Evolutionary conservation across 2,888 invertebrate genomes (phyloP).

Genomic region (Baccha elongata): DNA sequence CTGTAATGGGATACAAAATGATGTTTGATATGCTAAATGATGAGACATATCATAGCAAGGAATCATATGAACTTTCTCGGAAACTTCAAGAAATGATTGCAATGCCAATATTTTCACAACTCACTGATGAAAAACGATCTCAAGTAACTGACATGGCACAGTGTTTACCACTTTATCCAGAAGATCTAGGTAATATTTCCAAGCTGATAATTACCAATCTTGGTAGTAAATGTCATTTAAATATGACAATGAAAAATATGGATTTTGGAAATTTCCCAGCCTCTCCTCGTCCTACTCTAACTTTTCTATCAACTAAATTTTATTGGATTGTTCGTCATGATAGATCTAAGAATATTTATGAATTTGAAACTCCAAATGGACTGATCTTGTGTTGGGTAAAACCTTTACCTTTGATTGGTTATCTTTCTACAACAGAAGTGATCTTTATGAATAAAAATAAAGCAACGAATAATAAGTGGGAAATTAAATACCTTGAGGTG

Average conservation of each 20-base stretch:
- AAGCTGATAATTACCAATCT: constrained; percentile 2
- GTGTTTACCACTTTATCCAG: not conserved
- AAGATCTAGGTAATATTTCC: not conserved
- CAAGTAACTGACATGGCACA: not conserved
- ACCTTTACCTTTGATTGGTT: not conserved
- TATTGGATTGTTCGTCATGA: not conserved
- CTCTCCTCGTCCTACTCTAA: not conserved
- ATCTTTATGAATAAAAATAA: not conserved
- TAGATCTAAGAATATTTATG: not conserved
- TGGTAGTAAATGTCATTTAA: not conserved
- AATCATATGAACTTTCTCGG: not conserved
- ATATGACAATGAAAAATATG: not conserved
- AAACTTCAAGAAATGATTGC: not conserved
- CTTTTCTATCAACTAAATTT: not conserved
- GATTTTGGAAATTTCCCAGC: not conserved
- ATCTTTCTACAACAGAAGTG: not conserved
- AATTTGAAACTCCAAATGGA: not conserved
- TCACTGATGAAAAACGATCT: not conserved
- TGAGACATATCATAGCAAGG: not conserved
- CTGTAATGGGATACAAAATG: not conserved
- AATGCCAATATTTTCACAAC: not conserved
- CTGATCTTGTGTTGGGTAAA: constrained; percentile 2
- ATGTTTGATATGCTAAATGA: not conserved
- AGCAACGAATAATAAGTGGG: not conserved
- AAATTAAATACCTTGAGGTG: not conserved